Percentiles rank a stretch among this genome's conserved stretches.
These are phyloP conservation scores for Euzetes globulus DNA, from an alignment of 2,888 invertebrate species.

Conservation along the genomic window DNA sequence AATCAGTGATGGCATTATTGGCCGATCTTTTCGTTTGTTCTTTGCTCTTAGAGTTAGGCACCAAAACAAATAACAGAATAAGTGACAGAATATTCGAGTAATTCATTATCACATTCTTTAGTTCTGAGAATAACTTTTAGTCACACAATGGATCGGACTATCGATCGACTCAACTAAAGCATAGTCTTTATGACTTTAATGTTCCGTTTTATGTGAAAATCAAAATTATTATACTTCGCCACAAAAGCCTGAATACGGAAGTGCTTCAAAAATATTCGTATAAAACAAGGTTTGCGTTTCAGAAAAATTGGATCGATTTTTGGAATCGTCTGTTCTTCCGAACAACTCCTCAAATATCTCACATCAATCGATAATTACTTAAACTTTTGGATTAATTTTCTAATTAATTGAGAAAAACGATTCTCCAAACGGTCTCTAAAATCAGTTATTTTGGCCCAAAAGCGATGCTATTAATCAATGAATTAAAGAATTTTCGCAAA, in stretches of 20 bases:
- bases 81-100: neutral
- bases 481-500: neutral
- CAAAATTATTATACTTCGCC: neutral
- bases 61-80: neutral
- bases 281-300: neutral
- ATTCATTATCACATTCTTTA: constrained; percentile 18
- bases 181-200: neutral
- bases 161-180: neutral
- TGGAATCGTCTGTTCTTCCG: neutral
- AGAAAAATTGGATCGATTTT: neutral
- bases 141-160: neutral
- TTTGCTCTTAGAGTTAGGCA: neutral
- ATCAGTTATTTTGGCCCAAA: neutral
- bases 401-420: neutral
- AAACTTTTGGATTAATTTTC: neutral
- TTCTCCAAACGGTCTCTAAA: neutral
- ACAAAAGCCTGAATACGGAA: constrained; percentile 6
- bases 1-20: constrained; percentile 24
- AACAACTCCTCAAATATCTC: neutral
- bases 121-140: neutral
- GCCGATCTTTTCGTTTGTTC: neutral
- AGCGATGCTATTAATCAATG: neutral
- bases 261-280: neutral
- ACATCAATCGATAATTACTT: constrained; percentile 4
- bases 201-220: neutral